These are phyloP conservation scores for Henricia sp. DNA, from an alignment of 53 echinoderm and acorn worm genomes.

Conservation along the genomic window DNA sequence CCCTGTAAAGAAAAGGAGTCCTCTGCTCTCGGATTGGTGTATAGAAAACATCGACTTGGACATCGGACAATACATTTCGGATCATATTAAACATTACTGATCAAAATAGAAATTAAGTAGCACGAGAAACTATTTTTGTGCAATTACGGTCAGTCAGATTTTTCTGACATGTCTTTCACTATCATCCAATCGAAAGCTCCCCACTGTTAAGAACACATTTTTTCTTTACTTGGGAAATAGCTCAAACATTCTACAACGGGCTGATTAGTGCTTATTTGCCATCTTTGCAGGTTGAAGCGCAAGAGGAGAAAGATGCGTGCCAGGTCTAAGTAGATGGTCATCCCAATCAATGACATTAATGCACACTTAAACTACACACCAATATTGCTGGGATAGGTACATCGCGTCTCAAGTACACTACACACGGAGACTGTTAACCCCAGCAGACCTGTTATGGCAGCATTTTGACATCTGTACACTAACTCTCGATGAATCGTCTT, in stretches of 20 bases:
- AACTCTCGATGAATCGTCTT: not conserved
- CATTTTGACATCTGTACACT: not conserved
- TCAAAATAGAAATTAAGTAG: too few relatives aligned
- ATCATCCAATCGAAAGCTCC: not conserved
- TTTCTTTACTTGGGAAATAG: too few relatives aligned
- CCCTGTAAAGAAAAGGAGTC: too few relatives aligned
- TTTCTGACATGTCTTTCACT: too few relatives aligned
- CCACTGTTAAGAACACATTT: not conserved
- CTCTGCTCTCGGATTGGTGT: too few relatives aligned
- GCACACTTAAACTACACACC: not conserved
- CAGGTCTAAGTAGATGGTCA: conserved; percentile 88
- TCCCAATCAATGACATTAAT: not conserved
- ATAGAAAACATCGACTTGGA: too few relatives aligned
- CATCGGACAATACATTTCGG: too few relatives aligned
- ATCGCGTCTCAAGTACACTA: not conserved
- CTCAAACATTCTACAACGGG: not conserved
- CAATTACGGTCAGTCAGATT: too few relatives aligned
- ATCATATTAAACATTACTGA: too few relatives aligned
- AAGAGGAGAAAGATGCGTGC: conserved; percentile 98
- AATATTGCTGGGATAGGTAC: not conserved
- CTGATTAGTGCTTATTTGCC: not conserved
- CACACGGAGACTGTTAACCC: not conserved
- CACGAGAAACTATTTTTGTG: too few relatives aligned
- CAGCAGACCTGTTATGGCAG: not conserved
- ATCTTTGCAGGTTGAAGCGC: conserved; percentile 83